These are phyloP conservation scores for Zosterops borbonicus DNA, from an alignment of 2,113 vertebrate species.

Conservation along the genomic window DNA sequence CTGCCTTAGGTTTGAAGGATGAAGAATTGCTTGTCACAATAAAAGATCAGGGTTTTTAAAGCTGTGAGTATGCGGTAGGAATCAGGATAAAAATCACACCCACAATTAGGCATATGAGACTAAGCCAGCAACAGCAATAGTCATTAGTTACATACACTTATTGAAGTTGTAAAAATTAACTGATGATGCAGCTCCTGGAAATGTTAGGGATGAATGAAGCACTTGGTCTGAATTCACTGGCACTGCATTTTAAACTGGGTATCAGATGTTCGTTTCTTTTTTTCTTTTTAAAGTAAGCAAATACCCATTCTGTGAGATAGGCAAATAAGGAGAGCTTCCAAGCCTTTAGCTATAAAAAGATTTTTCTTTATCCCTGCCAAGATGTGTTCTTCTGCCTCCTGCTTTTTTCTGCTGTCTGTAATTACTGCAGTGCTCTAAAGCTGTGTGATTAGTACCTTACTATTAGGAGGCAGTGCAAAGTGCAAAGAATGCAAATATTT, in stretches of 20 bases:
- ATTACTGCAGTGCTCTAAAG: background rate
- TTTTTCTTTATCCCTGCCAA: background rate
- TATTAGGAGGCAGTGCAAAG: slow-evolving; percentile 35
- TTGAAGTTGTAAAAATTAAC: background rate
- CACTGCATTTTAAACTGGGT: background rate
- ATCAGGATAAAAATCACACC: background rate
- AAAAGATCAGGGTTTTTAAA: background rate
- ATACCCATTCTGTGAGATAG: background rate
- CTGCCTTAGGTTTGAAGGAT: background rate
- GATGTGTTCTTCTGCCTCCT: background rate
- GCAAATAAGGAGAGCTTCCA: background rate
- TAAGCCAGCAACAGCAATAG: background rate
- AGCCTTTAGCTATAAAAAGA: background rate
- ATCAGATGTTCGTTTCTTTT: slow-evolving; percentile 9
- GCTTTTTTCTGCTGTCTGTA: background rate
- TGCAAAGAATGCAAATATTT: slow-evolving; percentile 67
- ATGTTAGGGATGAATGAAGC: background rate
- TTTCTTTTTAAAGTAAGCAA: slow-evolving; percentile 12
- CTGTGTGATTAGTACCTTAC: background rate
- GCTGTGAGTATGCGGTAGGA: background rate
- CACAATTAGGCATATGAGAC: background rate
- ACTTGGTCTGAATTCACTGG: background rate
- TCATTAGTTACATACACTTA: background rate
- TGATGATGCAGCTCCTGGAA: background rate
- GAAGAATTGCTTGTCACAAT: background rate